A percentile compares a stretch with the other conserved stretches of the same genome.
Evolutionary conservation across 2,888 invertebrate genomes (phyloP).

Genomic region (Colletes collaris): DNA sequence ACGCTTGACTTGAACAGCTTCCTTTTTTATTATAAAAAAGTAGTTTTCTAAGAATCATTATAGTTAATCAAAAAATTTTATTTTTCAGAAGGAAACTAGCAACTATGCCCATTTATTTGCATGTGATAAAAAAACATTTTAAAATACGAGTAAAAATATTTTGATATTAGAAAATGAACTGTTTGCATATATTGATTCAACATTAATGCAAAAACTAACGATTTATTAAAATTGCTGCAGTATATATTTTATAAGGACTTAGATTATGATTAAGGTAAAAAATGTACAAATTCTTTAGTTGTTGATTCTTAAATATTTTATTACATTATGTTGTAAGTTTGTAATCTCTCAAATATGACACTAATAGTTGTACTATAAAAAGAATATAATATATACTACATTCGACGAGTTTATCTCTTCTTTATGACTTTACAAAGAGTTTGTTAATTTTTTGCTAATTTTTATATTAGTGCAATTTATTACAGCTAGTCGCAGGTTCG

Average conservation of each 20-base stretch:
- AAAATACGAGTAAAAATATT: too few species aligned
- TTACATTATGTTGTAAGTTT: slow-evolving; percentile 42
- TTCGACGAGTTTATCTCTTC: slow-evolving; percentile 36
- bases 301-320: slow-evolving; percentile 44
- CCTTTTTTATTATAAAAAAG: too few species aligned
- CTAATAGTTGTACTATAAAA: slow-evolving; percentile 37
- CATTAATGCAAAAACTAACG: background rate
- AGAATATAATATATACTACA: slow-evolving; percentile 43
- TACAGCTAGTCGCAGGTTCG: slow-evolving; percentile 70
- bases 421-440: slow-evolving; percentile 20
- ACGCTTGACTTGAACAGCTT: background rate
- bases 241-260: slow-evolving; percentile 10
- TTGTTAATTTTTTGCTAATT: slow-evolving; percentile 9
- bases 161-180: background rate
- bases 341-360: slow-evolving; percentile 21
- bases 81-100: background rate
- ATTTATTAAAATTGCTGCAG: slow-evolving; percentile 1
- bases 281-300: slow-evolving; percentile 6
- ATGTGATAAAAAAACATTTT: too few species aligned
- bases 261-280: slow-evolving; percentile 12
- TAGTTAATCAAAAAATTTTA: background rate
- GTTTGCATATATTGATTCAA: background rate
- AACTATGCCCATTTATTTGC: too few species aligned
- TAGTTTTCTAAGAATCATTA: too few species aligned
- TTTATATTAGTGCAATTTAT: slow-evolving; percentile 70